Conservation (phyloP, 2,113 vertebrate genomes). For the Chionis minor region DNA sequence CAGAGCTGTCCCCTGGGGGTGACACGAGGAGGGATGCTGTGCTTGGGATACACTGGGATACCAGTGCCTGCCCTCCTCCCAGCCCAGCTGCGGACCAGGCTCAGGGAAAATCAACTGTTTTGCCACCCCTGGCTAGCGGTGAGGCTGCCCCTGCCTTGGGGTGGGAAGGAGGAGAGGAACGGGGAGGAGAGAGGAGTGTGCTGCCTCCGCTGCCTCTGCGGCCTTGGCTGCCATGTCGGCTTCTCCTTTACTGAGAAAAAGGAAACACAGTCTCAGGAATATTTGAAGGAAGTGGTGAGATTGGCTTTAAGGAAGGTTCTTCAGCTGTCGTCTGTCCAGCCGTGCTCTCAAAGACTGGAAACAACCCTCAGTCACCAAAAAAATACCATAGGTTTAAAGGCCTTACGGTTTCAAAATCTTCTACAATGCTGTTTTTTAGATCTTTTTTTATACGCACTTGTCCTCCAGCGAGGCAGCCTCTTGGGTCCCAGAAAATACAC, state of each 20-base stretch:
- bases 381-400: neutral
- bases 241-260: neutral
- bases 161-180: neutral
- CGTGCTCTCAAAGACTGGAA: fast-evolving
- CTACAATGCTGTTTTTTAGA: neutral
- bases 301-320: neutral
- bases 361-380: neutral
- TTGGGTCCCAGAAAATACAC: neutral
- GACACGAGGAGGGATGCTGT: neutral
- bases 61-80: neutral
- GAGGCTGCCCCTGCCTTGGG: neutral
- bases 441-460: neutral
- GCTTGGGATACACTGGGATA: too few relatives aligned
- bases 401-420: neutral
- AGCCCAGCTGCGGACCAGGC: neutral
- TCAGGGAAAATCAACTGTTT: neutral
- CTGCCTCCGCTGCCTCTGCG: neutral
- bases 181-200: neutral
- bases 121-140: neutral
- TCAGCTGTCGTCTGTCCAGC: neutral
- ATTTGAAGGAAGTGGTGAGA: neutral
- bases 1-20: neutral
- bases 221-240: neutral
- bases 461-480: neutral
- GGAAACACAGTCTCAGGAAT: neutral